Conservation (phyloP, 1,140 invertebrate genomes). For the Subanguina moxae region DNA sequence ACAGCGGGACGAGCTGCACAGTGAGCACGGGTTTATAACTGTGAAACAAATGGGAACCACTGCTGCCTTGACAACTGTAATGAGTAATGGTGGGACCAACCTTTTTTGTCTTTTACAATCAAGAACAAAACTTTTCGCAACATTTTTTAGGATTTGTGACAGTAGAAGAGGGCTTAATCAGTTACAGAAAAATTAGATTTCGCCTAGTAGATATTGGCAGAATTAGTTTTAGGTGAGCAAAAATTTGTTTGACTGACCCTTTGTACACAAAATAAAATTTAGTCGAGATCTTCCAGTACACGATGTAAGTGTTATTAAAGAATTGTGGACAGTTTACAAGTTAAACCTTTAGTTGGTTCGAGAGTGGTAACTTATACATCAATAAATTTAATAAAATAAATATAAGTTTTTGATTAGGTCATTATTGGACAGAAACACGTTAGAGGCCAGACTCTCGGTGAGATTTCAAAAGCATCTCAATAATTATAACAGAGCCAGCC, state of each 20-base stretch:
- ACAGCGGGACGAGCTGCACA: conserved; percentile 44
- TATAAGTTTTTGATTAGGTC: too few species aligned
- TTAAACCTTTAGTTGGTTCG: conserved; percentile 44
- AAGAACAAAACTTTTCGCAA: too few species aligned
- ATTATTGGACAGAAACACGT: conserved; percentile 38
- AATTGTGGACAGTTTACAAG: background rate
- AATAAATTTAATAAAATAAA: too few species aligned
- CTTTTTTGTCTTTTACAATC: too few species aligned
- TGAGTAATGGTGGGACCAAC: conserved; percentile 42
- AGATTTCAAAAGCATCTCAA: background rate
- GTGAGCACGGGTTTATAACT: conserved; percentile 47
- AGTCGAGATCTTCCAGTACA: conserved; percentile 50
- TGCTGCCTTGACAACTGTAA: conserved; percentile 48
- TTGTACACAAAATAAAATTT: conserved; percentile 36
- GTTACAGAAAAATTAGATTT: conserved; percentile 35
- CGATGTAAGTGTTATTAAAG: conserved; percentile 28
- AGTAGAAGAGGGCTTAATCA: conserved; percentile 43
- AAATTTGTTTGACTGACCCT: background rate
- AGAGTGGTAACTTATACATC: conserved; percentile 39
- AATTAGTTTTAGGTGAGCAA: conserved; percentile 43
- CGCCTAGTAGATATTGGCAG: conserved; percentile 44
- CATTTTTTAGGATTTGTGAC: conserved; percentile 45
- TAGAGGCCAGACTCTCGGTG: conserved; percentile 41
- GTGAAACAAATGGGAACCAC: conserved; percentile 36
- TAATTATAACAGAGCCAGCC: too few species aligned